Conservation (phyloP, 2,797 vertebrate species). For the Paguma larvata region DNA sequence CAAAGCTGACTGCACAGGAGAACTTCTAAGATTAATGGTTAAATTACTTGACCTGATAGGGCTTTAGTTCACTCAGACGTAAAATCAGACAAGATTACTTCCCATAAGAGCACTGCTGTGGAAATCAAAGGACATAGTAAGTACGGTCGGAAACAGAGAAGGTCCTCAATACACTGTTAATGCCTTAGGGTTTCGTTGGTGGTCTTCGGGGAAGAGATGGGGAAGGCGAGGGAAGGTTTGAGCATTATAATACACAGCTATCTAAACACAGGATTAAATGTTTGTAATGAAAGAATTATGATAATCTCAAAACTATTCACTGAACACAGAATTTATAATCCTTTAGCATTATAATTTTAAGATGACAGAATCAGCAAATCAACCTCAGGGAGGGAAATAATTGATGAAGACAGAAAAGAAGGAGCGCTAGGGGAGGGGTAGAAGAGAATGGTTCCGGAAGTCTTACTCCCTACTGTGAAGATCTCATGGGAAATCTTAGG, state of each 20-base stretch:
- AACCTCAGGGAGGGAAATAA: background rate
- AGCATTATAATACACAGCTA: background rate
- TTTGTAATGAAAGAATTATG: background rate
- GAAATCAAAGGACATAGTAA: background rate
- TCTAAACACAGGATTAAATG: background rate
- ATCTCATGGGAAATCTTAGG: background rate
- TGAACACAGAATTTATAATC: background rate
- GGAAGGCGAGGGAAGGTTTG: background rate
- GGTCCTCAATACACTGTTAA: background rate
- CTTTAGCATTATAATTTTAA: background rate
- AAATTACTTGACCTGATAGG: background rate
- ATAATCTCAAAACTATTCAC: slow-evolving; percentile 31
- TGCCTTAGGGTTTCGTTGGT: background rate
- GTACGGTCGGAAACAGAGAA: background rate
- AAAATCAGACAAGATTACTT: slow-evolving; percentile 1
- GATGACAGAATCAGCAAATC: background rate
- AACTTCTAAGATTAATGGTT: background rate
- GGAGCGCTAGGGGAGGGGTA: background rate
- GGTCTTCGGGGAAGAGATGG: background rate
- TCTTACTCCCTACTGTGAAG: background rate
- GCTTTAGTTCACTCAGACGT: background rate
- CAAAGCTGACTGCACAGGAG: background rate
- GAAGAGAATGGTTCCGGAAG: background rate
- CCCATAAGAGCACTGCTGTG: background rate
- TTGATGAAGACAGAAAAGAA: background rate